Conservation (phyloP, 2,888 invertebrate species). For the Stramonita haemastoma region DNA sequence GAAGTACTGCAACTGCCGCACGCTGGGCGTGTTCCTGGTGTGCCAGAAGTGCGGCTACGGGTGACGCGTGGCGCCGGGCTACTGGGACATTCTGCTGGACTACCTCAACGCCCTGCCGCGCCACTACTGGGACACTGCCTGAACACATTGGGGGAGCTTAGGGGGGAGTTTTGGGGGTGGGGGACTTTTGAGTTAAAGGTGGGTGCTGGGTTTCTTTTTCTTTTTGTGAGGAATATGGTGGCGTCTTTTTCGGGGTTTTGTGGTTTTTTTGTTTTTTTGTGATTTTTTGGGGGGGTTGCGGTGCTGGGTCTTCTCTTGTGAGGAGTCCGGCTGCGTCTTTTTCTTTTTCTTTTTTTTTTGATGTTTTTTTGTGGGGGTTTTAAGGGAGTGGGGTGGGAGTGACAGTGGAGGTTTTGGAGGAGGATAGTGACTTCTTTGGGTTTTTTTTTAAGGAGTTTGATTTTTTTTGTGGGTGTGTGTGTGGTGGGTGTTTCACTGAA, state of each 20-base stretch:
- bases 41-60: constrained; percentile 70
- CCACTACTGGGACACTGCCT: constrained; percentile 44
- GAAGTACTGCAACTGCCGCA: constrained; percentile 73
- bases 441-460: too few relatives aligned
- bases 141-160: not conserved
- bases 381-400: not conserved
- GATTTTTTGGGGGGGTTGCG: not conserved
- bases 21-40: constrained; percentile 72
- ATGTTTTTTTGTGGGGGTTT: not conserved
- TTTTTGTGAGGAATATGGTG: too few relatives aligned
- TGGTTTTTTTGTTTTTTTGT: too few relatives aligned
- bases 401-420: too few relatives aligned
- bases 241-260: too few relatives aligned
- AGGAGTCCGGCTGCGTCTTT: not conserved
- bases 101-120: constrained; percentile 47
- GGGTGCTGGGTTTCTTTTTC: too few relatives aligned
- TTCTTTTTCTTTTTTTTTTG: not conserved
- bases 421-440: too few relatives aligned
- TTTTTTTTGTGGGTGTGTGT: too few relatives aligned
- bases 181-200: not conserved
- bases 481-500: too few relatives aligned
- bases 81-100: constrained; percentile 52
- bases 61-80: constrained; percentile 55
- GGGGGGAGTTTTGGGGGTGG: not conserved
- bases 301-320: not conserved